Conservation (phyloP, 1,140 invertebrate species). For the Bilobella aurantiaca region DNA sequence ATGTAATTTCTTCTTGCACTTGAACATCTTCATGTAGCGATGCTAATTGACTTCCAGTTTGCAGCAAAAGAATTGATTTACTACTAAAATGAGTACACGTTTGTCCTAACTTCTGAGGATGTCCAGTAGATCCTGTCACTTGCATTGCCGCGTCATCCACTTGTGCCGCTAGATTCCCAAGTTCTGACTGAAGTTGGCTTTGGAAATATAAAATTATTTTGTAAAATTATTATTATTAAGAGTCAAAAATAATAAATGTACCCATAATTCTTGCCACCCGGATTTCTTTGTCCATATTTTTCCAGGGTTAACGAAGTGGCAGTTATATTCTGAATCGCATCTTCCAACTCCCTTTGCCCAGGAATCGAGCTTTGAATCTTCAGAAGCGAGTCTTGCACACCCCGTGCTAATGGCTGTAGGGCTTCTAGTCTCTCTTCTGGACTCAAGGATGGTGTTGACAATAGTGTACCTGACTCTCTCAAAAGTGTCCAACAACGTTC, state of each 20-base stretch:
- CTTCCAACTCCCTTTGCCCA: constrained; percentile 79
- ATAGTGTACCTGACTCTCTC: constrained; percentile 21
- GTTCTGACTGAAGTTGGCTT: constrained; percentile 72
- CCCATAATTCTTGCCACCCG: constrained; percentile 64
- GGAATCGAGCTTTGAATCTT: constrained; percentile 27
- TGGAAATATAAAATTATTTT: constrained; percentile 9
- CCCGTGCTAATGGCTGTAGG: constrained; percentile 49
- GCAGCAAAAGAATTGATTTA: constrained; percentile 27
- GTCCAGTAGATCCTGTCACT: constrained; percentile 39
- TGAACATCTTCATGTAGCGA: constrained; percentile 49
- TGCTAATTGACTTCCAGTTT: constrained; percentile 23
- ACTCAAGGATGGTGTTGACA: constrained; percentile 13
- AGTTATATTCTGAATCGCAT: constrained; percentile 69
- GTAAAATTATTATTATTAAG: not conserved
- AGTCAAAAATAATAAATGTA: constrained; percentile 35
- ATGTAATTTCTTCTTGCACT: constrained; percentile 64
- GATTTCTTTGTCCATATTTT: constrained; percentile 38
- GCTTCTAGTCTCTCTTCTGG: constrained; percentile 44
- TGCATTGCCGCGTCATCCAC: constrained; percentile 58
- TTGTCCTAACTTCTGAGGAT: constrained; percentile 57
- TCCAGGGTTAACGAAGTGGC: constrained; percentile 61
- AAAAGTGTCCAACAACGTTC: constrained; percentile 32
- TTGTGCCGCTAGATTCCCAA: constrained; percentile 70
- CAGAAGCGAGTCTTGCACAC: constrained; percentile 53
- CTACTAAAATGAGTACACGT: constrained; percentile 63